phyloP scores from a whole-genome alignment of 2,888 invertebrate genomes.

The Phytoseiulus persimilis region DNA sequence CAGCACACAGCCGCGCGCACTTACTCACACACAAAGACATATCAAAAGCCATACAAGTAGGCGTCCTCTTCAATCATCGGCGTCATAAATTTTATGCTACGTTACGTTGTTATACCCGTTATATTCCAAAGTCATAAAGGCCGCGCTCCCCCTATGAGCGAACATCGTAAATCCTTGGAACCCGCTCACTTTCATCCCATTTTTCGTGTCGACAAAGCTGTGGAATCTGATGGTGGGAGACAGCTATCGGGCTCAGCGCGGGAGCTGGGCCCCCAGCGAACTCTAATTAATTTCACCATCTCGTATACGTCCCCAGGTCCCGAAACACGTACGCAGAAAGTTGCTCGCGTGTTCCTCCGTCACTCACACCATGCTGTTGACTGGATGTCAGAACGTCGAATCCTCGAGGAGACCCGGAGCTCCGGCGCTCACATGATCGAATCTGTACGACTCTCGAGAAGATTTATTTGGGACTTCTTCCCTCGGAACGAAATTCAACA shows the following conservation, averaged over 20 bases:
- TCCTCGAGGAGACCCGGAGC: too few relatives aligned
- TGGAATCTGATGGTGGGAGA: neutral
- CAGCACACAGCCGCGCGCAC: neutral
- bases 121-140: neutral
- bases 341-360: too few relatives aligned
- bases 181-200: neutral
- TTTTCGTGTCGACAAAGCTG: neutral
- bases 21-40: neutral
- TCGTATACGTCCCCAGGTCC: neutral
- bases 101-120: neutral
- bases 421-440: too few relatives aligned
- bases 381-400: too few relatives aligned
- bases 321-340: neutral
- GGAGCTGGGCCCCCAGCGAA: neutral
- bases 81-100: neutral
- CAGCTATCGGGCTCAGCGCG: neutral
- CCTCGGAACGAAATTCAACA: too few relatives aligned
- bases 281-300: neutral
- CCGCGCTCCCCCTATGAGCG: neutral
- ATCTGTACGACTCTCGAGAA: too few relatives aligned
- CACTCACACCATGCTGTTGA: too few relatives aligned
- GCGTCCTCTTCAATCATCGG: constrained; percentile 5
- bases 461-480: too few relatives aligned
- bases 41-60: neutral
- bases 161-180: neutral